These are phyloP conservation scores for Penaeus japonicus DNA, from an alignment of 1,140 invertebrate species.

Conservation along the genomic window DNA sequence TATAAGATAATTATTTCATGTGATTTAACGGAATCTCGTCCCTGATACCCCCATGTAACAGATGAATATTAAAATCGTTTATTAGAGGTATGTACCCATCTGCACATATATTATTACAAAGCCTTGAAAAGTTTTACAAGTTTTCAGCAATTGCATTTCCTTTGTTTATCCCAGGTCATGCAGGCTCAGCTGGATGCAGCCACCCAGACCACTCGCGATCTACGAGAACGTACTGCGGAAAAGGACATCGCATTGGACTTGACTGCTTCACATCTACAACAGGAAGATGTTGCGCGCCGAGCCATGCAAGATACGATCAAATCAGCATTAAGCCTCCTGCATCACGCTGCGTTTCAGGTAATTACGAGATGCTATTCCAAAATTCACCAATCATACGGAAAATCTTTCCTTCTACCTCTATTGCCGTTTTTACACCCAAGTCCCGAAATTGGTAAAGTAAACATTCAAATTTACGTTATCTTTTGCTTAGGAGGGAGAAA, in stretches of 20 bases:
- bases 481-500: background rate
- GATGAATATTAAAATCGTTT: no score
- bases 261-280: constrained; percentile 37
- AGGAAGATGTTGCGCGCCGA: constrained; percentile 32
- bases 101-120: background rate
- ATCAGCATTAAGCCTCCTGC: constrained; percentile 33
- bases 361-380: background rate
- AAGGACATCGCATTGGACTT: constrained; percentile 52
- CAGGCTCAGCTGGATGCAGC: constrained; percentile 45
- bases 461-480: background rate
- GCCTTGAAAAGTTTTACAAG: no score
- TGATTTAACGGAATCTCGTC: background rate
- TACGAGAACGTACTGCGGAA: constrained; percentile 35
- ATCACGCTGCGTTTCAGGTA: constrained; percentile 46
- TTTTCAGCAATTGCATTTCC: background rate
- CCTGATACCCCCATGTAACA: no score
- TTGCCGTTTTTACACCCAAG: background rate
- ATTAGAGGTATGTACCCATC: no score
- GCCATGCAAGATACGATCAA: constrained; percentile 28
- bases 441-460: background rate
- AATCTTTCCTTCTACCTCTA: background rate
- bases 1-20: background rate
- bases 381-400: background rate
- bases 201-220: constrained; percentile 32
- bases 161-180: background rate